phyloP scores from a whole-genome alignment of 2,113 vertebrate species.

The Eira barbara region DNA sequence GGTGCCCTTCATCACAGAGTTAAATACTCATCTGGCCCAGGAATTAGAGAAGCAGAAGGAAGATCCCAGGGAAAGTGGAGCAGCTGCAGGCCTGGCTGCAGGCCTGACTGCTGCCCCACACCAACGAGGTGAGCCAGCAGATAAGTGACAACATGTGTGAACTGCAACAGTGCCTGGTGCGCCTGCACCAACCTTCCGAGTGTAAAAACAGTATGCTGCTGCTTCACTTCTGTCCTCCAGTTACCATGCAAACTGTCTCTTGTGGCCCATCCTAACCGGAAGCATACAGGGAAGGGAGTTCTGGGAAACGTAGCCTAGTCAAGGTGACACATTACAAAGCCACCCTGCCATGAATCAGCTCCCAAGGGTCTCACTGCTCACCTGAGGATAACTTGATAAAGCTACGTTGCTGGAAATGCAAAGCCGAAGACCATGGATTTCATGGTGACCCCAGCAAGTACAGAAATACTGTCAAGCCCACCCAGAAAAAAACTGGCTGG shows the following conservation, averaged over 20 bases:
- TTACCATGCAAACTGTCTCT: constrained; percentile 25
- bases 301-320: constrained; percentile 45
- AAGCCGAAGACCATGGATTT: constrained; percentile 67
- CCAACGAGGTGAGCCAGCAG: constrained; percentile 55
- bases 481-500: constrained; percentile 43
- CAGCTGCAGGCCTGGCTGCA: constrained; percentile 41
- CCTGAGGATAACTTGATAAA: constrained; percentile 60
- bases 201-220: constrained; percentile 40
- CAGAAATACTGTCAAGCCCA: constrained; percentile 43
- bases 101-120: constrained; percentile 42
- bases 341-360: constrained; percentile 40
- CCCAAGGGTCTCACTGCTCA: constrained; percentile 31
- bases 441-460: constrained; percentile 62
- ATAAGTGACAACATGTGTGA: constrained; percentile 38
- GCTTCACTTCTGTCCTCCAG: constrained; percentile 28
- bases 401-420: constrained; percentile 42
- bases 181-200: not conserved
- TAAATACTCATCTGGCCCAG: constrained; percentile 45
- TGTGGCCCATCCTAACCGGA: constrained; percentile 46
- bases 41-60: constrained; percentile 51
- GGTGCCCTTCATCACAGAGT: constrained; percentile 59
- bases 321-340: constrained; percentile 43
- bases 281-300: constrained; percentile 34
- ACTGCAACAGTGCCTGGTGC: constrained; percentile 39
- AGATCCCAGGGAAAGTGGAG: constrained; percentile 52